Percentiles rank a stretch among this genome's conserved stretches.
These are phyloP conservation scores for Vesta saturnalis DNA, from an alignment of 2,888 invertebrate genomes.

Conservation along the genomic window DNA sequence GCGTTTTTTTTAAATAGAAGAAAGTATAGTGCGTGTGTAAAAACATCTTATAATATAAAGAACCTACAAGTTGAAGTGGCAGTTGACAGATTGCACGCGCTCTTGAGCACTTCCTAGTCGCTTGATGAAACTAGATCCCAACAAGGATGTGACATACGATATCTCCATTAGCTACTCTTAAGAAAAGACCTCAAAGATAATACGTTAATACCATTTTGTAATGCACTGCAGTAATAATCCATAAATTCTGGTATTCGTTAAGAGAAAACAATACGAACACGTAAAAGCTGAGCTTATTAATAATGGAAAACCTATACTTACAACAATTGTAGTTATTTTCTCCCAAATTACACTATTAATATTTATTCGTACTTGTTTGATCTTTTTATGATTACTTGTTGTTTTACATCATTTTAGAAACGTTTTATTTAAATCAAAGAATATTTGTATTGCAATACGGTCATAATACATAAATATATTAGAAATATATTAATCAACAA, in stretches of 20 bases:
- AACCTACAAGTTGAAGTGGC: conserved; percentile 33
- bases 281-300: background rate
- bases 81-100: conserved; percentile 52
- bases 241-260: background rate
- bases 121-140: conserved; percentile 48
- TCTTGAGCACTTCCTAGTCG: conserved; percentile 49
- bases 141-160: conserved; percentile 48
- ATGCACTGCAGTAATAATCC: background rate
- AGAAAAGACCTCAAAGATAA: conserved; percentile 27
- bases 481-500: conserved; percentile 7
- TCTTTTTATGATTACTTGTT: conserved; percentile 15
- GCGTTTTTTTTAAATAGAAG: conserved; percentile 1
- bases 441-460: background rate
- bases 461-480: no score
- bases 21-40: conserved; percentile 2
- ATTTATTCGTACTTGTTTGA: conserved; percentile 10
- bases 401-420: background rate
- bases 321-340: conserved; percentile 7
- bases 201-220: conserved; percentile 15
- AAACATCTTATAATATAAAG: conserved; percentile 7
- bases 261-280: background rate
- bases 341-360: conserved; percentile 5
- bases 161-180: conserved; percentile 45
- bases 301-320: background rate
- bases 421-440: no score